A percentile compares a stretch with the other conserved stretches of the same genome.
These are phyloP conservation scores for Sceliomorpha sp. DNA, from an alignment of 2,888 invertebrate genomes.

Conservation along the genomic window DNA sequence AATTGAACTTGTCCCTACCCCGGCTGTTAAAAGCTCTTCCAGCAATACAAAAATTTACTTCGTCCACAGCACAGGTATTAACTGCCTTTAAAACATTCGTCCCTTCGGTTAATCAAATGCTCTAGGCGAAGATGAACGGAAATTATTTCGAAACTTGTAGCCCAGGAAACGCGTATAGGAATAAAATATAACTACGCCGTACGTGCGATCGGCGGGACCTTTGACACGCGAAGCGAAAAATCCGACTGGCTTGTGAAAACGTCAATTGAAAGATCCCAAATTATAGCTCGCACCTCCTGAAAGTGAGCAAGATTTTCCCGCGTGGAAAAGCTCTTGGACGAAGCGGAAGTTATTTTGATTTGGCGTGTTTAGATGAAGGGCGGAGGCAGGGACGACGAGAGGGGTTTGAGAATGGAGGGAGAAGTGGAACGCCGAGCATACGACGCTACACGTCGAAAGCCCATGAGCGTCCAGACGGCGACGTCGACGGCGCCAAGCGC, in stretches of 20 bases:
- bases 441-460: constrained; percentile 61
- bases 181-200: constrained; percentile 29
- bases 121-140: too few relatives aligned
- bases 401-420: neutral
- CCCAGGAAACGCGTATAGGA: too few relatives aligned
- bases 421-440: constrained; percentile 15
- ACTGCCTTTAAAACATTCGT: constrained; percentile 6
- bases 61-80: neutral
- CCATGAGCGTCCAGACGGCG: constrained; percentile 78
- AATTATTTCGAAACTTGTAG: too few relatives aligned
- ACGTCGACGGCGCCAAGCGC: constrained; percentile 73
- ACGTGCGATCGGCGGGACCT: constrained; percentile 25
- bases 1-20: constrained; percentile 23
- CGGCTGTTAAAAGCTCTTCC: constrained; percentile 17
- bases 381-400: constrained; percentile 6
- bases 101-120: too few relatives aligned
- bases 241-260: constrained; percentile 23
- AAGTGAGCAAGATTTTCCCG: constrained; percentile 19
- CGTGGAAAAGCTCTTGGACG: constrained; percentile 28
- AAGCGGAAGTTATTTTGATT: constrained; percentile 52
- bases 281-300: constrained; percentile 41
- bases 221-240: constrained; percentile 36
- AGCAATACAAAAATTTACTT: constrained; percentile 17
- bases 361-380: constrained; percentile 44
- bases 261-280: constrained; percentile 34